Percentiles rank a stretch among this genome's conserved stretches.
phyloP scores from a whole-genome alignment of 2,888 invertebrate species.

The Venusia cambrica region DNA sequence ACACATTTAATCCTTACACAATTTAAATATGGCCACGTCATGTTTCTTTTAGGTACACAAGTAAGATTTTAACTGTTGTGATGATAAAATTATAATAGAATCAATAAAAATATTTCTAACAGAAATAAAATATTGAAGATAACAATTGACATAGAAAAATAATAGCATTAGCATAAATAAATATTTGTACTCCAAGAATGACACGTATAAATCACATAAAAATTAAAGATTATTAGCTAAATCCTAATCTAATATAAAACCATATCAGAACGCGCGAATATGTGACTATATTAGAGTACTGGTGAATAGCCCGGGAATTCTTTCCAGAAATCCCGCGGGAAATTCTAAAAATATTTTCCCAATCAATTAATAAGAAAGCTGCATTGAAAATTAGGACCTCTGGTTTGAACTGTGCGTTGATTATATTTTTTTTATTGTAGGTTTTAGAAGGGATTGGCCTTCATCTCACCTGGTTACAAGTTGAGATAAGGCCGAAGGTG shows the following conservation, averaged over 20 bases:
- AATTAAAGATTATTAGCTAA: too few relatives aligned
- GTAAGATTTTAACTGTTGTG: slow-evolving; percentile 16
- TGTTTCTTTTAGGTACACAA: slow-evolving; percentile 38
- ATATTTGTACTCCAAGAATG: slow-evolving; percentile 29
- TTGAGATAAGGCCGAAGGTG: too few relatives aligned
- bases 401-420: too few relatives aligned
- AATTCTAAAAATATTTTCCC: too few relatives aligned
- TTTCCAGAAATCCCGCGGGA: too few relatives aligned
- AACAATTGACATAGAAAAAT: slow-evolving; percentile 19
- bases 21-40: slow-evolving; percentile 49
- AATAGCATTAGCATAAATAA: slow-evolving; percentile 24
- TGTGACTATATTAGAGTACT: too few relatives aligned
- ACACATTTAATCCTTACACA: slow-evolving; percentile 31
- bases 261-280: slow-evolving; percentile 19
- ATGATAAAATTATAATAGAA: slow-evolving; percentile 24
- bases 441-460: too few relatives aligned
- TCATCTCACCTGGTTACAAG: too few relatives aligned
- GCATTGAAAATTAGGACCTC: too few relatives aligned
- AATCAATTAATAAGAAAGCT: too few relatives aligned
- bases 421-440: too few relatives aligned
- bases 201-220: slow-evolving; percentile 16
- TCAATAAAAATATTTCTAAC: slow-evolving; percentile 23
- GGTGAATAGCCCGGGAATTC: too few relatives aligned
- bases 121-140: slow-evolving; percentile 28
- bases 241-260: slow-evolving; percentile 6